phyloP scores from a whole-genome alignment of 2,888 invertebrate genomes.

The Stomorhina lunata region DNA sequence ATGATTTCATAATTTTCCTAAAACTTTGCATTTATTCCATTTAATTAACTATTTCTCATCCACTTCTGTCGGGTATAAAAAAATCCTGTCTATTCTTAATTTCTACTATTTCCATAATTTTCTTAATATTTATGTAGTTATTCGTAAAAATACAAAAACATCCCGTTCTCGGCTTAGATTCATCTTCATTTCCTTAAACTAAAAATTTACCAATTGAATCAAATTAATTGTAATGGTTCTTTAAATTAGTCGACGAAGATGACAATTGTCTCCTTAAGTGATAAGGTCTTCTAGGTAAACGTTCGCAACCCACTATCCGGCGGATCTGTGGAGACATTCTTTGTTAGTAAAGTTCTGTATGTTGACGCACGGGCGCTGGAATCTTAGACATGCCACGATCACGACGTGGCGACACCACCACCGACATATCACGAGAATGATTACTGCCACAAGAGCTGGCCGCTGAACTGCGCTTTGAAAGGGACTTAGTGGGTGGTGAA shows the following conservation, averaged over 20 bases:
- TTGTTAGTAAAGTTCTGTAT: conserved; percentile 78
- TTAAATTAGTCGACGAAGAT: conserved; percentile 24
- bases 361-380: conserved; percentile 79
- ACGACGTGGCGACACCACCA: conserved; percentile 75
- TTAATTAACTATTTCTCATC: not conserved
- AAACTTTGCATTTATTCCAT: not conserved
- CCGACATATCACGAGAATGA: conserved; percentile 73
- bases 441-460: conserved; percentile 78
- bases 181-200: not conserved
- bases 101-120: not conserved
- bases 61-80: not conserved
- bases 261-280: conserved; percentile 47
- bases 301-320: conserved; percentile 65
- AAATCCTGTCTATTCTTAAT: not conserved
- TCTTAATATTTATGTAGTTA: no score
- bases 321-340: conserved; percentile 70
- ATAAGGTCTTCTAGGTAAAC: conserved; percentile 58
- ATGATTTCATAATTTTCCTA: no score
- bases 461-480: conserved; percentile 78
- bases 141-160: no score
- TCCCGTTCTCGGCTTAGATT: no score
- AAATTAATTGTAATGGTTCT: not conserved
- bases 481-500: conserved; percentile 76
- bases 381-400: conserved; percentile 79
- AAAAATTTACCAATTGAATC: no score